Evolutionary conservation across 1,140 invertebrate species (phyloP).

Genomic region (Psix sp.): DNA sequence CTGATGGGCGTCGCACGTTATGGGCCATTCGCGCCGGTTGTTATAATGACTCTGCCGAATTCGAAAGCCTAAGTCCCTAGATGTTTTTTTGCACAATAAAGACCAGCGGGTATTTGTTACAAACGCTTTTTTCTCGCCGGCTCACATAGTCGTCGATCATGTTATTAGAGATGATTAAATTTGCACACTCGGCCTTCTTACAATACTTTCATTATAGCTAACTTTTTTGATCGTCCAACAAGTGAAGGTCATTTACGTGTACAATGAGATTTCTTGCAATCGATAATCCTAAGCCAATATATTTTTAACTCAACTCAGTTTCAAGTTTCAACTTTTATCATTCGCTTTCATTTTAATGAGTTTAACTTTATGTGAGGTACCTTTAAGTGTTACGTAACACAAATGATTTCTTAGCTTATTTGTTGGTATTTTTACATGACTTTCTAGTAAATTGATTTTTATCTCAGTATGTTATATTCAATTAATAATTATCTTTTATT

Average conservation of each 20-base stretch:
- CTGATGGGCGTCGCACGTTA: conserved; percentile 55
- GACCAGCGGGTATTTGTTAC: conserved; percentile 39
- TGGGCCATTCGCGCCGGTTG: conserved; percentile 49
- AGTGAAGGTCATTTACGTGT: conserved; percentile 27
- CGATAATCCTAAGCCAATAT: too few species aligned
- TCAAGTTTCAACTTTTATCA: too few species aligned
- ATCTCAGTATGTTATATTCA: too few species aligned
- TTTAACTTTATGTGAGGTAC: too few species aligned
- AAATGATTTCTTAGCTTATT: too few species aligned
- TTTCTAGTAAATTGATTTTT: too few species aligned
- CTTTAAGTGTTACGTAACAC: too few species aligned
- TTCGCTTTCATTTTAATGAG: too few species aligned
- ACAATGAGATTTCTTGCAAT: neutral
- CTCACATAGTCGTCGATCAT: conserved; percentile 42
- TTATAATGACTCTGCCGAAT: conserved; percentile 56
- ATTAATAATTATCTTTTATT: too few species aligned
- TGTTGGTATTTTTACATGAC: too few species aligned
- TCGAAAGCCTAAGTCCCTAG: conserved; percentile 6
- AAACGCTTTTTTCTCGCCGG: conserved; percentile 23
- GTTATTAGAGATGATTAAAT: conserved; percentile 44
- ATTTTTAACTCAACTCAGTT: too few species aligned
- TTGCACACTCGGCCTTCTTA: conserved; percentile 27
- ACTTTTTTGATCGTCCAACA: too few species aligned
- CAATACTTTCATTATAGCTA: neutral
- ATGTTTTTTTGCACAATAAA: conserved; percentile 41